A percentile compares a stretch with the other conserved stretches of the same genome.
Evolutionary conservation across 2,113 vertebrate species (phyloP).

Genomic region (Rhegmatorhina hoffmannsi): DNA sequence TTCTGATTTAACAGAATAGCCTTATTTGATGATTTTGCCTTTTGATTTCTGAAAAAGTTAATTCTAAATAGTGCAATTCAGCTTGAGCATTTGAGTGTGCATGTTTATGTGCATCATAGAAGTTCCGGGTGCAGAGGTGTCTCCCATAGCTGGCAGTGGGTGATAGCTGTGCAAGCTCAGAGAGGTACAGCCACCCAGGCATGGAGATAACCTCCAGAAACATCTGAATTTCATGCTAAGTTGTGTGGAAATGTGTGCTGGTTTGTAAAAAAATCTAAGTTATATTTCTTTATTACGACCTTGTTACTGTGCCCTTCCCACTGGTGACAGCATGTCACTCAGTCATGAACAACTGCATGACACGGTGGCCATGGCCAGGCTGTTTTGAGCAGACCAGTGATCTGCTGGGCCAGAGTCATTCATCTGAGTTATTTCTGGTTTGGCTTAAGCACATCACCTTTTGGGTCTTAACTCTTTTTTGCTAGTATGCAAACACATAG

Average conservation of each 20-base stretch:
- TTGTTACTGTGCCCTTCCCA: neutral
- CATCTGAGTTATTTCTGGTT: neutral
- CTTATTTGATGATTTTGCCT: slow-evolving; percentile 2
- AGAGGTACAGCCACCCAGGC: rapidly evolving
- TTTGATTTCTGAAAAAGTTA: neutral
- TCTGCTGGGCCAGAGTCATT: neutral
- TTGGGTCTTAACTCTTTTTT: neutral
- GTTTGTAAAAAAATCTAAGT: neutral
- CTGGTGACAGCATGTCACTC: neutral
- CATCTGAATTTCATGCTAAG: neutral
- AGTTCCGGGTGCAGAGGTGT: neutral
- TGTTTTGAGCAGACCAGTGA: neutral
- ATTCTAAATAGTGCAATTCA: neutral
- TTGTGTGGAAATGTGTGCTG: neutral
- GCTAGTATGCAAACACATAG: neutral
- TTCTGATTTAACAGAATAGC: neutral
- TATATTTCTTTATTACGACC: neutral
- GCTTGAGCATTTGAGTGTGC: neutral
- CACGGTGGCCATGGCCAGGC: neutral
- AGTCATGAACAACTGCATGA: neutral
- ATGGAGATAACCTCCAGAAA: neutral
- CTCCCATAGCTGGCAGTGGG: rapidly evolving
- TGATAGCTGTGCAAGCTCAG: neutral
- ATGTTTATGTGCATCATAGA: rapidly evolving
- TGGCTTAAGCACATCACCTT: neutral